Conservation (phyloP, 2,113 vertebrate genomes). For the Pluvialis apricaria region DNA sequence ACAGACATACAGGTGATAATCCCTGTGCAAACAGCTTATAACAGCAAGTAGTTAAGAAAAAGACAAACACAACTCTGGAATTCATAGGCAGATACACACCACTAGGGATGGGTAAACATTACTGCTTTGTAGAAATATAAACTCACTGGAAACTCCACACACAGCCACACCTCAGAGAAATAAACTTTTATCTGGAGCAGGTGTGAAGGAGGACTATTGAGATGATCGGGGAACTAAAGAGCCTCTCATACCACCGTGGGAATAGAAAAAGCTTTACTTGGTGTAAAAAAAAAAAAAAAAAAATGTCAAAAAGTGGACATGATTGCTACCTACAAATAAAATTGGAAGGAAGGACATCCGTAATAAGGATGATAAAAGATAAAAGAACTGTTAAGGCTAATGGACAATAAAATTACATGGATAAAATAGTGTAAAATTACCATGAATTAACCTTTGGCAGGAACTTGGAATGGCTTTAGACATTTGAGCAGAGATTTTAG, state of each 20-base stretch:
- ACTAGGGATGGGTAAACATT: neutral
- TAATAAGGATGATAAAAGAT: neutral
- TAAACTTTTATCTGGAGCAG: neutral
- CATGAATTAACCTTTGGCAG: slow-evolving; percentile 27
- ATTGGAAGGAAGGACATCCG: neutral
- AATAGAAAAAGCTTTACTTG: neutral
- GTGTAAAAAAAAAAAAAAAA: neutral
- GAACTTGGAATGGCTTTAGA: slow-evolving; percentile 15
- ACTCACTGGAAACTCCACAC: neutral
- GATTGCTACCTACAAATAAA: neutral
- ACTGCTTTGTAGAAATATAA: neutral
- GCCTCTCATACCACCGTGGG: neutral
- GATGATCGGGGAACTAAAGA: neutral
- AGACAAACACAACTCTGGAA: neutral
- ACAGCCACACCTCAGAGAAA: neutral
- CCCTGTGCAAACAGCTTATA: neutral
- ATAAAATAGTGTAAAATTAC: slow-evolving; percentile 15
- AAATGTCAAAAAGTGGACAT: neutral
- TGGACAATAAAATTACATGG: neutral
- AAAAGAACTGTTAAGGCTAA: neutral
- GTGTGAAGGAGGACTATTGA: neutral
- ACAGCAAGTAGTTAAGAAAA: neutral
- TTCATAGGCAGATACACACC: neutral
- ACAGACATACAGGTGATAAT: neutral
- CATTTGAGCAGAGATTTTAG: slow-evolving; percentile 23